phyloP scores from a whole-genome alignment of 2,797 vertebrate genomes.

The Lindbergichthys nudifrons region DNA sequence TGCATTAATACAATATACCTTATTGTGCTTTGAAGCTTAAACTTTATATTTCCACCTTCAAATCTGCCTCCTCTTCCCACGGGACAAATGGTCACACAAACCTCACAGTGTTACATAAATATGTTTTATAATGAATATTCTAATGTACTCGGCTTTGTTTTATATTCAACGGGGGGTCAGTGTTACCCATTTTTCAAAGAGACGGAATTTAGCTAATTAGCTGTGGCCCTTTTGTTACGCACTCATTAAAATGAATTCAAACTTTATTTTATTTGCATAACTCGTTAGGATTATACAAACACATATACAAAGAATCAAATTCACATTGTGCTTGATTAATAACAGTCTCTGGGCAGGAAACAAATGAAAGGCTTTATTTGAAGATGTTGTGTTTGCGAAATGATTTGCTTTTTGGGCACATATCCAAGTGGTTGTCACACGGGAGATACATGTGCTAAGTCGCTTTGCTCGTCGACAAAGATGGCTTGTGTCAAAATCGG shows the following conservation, averaged over 20 bases:
- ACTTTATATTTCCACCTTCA: slow-evolving; percentile 71
- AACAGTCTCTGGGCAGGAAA: slow-evolving; percentile 57
- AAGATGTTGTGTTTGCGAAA: slow-evolving; percentile 36
- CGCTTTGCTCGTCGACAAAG: slow-evolving; percentile 53
- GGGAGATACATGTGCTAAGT: slow-evolving; percentile 55
- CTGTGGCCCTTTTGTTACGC: slow-evolving; percentile 75
- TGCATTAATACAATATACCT: slow-evolving; percentile 78
- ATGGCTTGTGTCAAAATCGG: slow-evolving; percentile 32
- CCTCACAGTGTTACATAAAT: slow-evolving; percentile 75
- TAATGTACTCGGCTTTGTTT: slow-evolving; percentile 75
- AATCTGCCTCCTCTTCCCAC: slow-evolving; percentile 63
- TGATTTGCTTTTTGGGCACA: slow-evolving; percentile 35
- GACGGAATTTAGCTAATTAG: slow-evolving; percentile 79
- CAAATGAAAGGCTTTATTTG: slow-evolving; percentile 57
- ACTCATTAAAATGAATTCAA: slow-evolving; percentile 80
- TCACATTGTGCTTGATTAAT: slow-evolving; percentile 63
- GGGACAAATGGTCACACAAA: slow-evolving; percentile 72
- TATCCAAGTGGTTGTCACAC: slow-evolving; percentile 50
- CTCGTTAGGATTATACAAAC: slow-evolving; percentile 68
- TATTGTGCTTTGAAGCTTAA: slow-evolving; percentile 80
- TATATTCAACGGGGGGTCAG: slow-evolving; percentile 74
- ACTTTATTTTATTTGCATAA: slow-evolving; percentile 77
- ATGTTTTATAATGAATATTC: slow-evolving; percentile 80
- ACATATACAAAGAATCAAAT: slow-evolving; percentile 66
- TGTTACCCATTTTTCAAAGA: slow-evolving; percentile 76